Evolutionary conservation across 2,888 invertebrate species (phyloP).

Genomic region (Carpatolechia fugitivella): DNA sequence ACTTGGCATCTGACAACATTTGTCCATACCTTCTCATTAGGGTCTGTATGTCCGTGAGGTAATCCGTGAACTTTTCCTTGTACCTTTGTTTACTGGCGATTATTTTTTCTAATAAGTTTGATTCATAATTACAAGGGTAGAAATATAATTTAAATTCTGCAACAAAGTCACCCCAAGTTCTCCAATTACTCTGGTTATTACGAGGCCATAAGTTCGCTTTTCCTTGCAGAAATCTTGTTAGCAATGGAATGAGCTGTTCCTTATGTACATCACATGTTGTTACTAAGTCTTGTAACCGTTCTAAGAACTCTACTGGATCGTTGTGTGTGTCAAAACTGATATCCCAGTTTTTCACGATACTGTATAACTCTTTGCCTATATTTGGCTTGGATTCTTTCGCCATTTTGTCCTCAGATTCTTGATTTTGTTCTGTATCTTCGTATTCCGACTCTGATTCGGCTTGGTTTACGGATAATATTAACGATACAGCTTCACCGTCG

Average conservation of each 20-base stretch:
- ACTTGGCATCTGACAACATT: too few species aligned
- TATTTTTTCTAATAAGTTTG: neutral
- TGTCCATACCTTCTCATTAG: too few species aligned
- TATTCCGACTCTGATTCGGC: too few species aligned
- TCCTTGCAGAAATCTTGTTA: neutral
- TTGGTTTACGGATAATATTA: too few species aligned
- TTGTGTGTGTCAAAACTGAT: neutral
- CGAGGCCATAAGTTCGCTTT: neutral
- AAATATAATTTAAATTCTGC: neutral
- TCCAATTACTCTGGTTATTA: neutral
- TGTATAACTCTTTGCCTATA: neutral
- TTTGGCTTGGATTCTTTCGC: neutral
- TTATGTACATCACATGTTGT: neutral
- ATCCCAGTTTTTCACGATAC: neutral
- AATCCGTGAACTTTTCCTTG: too few species aligned
- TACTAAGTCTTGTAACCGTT: neutral
- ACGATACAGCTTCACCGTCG: too few species aligned
- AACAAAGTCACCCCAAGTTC: too few species aligned
- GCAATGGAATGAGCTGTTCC: neutral
- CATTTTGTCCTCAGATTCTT: too few species aligned
- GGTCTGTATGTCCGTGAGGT: too few species aligned
- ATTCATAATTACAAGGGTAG: neutral
- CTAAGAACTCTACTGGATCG: neutral
- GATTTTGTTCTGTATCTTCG: too few species aligned
- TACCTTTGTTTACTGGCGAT: neutral